Base-by-base conservation (phyloP, 2,797 vertebrate genomes). In the Periparus ater region DNA sequence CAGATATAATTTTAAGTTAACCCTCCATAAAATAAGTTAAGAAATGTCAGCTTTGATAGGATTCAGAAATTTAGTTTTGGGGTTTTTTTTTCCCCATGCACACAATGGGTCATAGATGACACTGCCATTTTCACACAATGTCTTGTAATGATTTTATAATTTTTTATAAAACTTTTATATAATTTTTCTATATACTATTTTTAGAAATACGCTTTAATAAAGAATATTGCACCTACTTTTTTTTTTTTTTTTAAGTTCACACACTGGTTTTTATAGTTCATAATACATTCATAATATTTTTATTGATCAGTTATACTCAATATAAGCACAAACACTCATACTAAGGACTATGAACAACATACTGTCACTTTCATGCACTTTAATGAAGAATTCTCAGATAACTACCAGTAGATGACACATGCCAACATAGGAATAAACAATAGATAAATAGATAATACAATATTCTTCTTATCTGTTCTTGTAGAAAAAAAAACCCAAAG, bases 1-100 rank as follows among this genome's bases (percentile, higher is more conserved):
- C 13, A 85, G 50, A 71, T 22, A 61, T 17, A 34, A 92, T 88
- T 95, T 82, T 71, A 91, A 94, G 66, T 87, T 75, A 60, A 74
- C 30, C 40, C 85, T 91, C 23, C 29, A 30, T 54, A 78, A 84
- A 78, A n/a, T 57, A 73, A 57, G 13, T 71, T 61, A 71, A 72
- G 30, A 86, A 91, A 77, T 72, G 38, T 65, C 58, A 93, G 25
- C 17, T 80, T 80, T 74, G 40, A 17, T 50, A 42, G 2, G 54
- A 55, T 68, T 81, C 23, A 77, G 62, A 86, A 72, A 70, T 81
- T 38, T 22, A 34, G 45, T 38, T 47, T 19, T 6, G 1, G 1
- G 27, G 36, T 47, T 19, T 9, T 18, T 2, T 9, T 18, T 2
- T 1, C 2, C 6, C 4, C 22, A 23, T 13, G 15, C 42, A 29